Base-by-base conservation (phyloP, 2,888 invertebrate genomes). In the Lottia gigantea region DNA sequence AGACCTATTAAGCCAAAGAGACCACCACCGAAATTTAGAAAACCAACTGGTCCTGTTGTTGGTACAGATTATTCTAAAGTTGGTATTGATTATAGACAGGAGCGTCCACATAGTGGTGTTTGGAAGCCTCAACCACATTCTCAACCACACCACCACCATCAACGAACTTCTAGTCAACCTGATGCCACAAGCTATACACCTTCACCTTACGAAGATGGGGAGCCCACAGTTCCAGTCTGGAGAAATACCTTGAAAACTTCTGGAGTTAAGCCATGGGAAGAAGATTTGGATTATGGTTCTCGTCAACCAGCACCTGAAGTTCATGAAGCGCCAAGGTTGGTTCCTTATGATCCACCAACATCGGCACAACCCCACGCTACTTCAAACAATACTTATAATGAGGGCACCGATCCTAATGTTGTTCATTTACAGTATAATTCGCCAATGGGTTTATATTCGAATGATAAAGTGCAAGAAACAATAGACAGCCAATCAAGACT, bases 401-500 rank as follows among this genome's bases (percentile, higher is more conserved):
- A 70, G 12, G 67, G 74, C n/a, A 76, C 73, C 19, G 77, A 76
- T 25, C 78, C 87, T 23, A 79, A 80, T 55, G 80, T 86, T 69
- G 83, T 83, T 40, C 88, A 88, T 76, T 79, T 86, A 70, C 88
- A 88, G 82, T 88, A 88, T 80, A 88, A 88, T 81, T 84, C 86
- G 45, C 88, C 88, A 15, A 81, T 88, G 73, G 83, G 83, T 2
- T 78, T 88, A 74, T 88, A 88, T 80, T 87, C 87, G 23, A 78
- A 78, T 49, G 79, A 78, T 67, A 88, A 87, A 78, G 83, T 87
- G 16, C 71, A 79, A 74, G 85, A 85, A 74, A 82, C 85, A 6
- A 82, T 83, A 64, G 68, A 78, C 65, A 82, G 83, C 45, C 88
- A 88, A 79, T 87, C 85, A 40, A 75, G 78, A 68, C 76, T 73